Evolutionary conservation across 2,888 invertebrate species (phyloP).

Genomic region (Hydraecia micacea): DNA sequence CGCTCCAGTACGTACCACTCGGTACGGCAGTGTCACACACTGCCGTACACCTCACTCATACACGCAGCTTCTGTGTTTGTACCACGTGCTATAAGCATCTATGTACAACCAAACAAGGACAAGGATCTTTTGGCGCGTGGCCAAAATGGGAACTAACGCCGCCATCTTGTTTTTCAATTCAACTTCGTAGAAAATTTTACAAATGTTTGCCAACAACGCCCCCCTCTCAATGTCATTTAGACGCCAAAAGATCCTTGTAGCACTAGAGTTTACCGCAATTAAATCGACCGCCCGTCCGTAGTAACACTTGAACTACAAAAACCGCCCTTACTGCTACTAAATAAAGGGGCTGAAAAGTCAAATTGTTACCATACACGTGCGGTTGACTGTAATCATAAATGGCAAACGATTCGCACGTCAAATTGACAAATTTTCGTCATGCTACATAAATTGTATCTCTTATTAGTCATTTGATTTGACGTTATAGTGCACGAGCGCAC

Average conservation of each 20-base stretch:
- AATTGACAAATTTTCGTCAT: background rate
- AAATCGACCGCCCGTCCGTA: background rate
- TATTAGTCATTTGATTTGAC: background rate
- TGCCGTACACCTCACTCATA: background rate
- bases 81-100: background rate
- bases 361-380: background rate
- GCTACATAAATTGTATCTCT: background rate
- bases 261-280: background rate
- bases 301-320: background rate
- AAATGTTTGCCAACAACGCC: background rate
- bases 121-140: background rate
- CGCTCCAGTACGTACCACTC: constrained; percentile 94
- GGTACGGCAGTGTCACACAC: background rate
- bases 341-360: background rate
- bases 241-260: background rate
- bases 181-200: no score
- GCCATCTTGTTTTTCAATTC: background rate
- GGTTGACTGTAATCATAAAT: background rate
- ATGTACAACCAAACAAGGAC: background rate
- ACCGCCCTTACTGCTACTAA: background rate
- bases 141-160: background rate
- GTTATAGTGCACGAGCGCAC: background rate
- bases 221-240: background rate
- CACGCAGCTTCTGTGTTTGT: constrained; percentile 36
- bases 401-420: background rate